Conservation (phyloP, 1,140 invertebrate species). For the Drosophila trapezifrons region DNA sequence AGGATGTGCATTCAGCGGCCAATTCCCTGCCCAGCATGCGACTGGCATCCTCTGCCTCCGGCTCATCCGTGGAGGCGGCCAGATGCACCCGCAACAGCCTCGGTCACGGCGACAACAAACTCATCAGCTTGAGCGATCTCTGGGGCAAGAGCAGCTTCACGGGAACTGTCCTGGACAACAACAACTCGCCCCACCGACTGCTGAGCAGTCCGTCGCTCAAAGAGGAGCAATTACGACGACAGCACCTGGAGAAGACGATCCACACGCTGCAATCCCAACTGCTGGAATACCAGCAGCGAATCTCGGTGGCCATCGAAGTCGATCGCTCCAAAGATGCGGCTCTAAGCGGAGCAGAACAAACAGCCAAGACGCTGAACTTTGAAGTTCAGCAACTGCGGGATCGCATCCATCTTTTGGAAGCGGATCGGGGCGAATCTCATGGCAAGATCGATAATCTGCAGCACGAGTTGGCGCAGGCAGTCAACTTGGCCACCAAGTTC, state of each 20-base stretch:
- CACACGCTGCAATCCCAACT: slow-evolving; percentile 89
- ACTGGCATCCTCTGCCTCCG: slow-evolving; percentile 32
- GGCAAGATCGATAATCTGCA: slow-evolving; percentile 61
- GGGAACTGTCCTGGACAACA: slow-evolving; percentile 50
- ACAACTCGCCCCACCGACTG: slow-evolving; percentile 8
- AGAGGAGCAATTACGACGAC: slow-evolving; percentile 88
- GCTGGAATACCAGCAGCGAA: slow-evolving; percentile 90
- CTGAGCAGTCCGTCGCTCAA: slow-evolving; percentile 84
- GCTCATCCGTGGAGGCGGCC: slow-evolving; percentile 16
- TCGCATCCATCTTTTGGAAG: slow-evolving; percentile 53
- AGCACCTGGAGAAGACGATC: slow-evolving; percentile 92
- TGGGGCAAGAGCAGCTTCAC: slow-evolving; percentile 84
- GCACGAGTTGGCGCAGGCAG: slow-evolving; percentile 73
- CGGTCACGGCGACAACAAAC: slow-evolving; percentile 39
- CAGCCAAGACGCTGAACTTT: slow-evolving; percentile 67
- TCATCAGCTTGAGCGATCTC: slow-evolving; percentile 85
- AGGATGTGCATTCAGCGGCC: slow-evolving; percentile 35
- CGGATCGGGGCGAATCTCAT: slow-evolving; percentile 62
- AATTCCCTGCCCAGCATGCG: slow-evolving; percentile 66
- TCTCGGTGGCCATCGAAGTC: slow-evolving; percentile 90
- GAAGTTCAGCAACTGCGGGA: slow-evolving; percentile 68
- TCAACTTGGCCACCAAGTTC: slow-evolving; percentile 72
- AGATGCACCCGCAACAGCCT: slow-evolving; percentile 10
- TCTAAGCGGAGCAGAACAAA: slow-evolving; percentile 87
- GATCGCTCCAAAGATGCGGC: slow-evolving; percentile 90